Evolutionary conservation across 2,797 vertebrate genomes (phyloP).

Genomic region (Clarias platycephalus): DNA sequence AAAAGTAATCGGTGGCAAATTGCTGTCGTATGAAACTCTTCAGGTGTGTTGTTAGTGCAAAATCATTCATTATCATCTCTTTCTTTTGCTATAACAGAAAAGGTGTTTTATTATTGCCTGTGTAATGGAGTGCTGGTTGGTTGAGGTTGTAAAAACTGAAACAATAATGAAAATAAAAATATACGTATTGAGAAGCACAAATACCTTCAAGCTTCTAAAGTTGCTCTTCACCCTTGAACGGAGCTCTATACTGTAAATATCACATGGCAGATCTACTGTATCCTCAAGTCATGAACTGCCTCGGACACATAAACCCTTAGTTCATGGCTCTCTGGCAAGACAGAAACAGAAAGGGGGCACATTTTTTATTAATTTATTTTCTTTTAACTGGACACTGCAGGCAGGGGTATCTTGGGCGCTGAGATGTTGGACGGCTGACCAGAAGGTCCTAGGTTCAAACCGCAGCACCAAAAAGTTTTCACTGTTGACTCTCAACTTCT

Average conservation of each 20-base stretch:
- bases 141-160: not conserved
- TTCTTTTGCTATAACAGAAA: not conserved
- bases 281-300: not conserved
- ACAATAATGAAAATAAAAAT: not conserved
- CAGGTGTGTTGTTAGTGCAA: not conserved
- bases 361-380: not conserved
- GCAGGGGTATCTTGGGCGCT: not conserved
- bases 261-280: conserved; percentile 11
- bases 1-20: not conserved
- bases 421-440: too few relatives aligned
- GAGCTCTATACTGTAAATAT: conserved; percentile 28
- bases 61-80: not conserved
- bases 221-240: not conserved
- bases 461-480: too few relatives aligned
- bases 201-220: not conserved
- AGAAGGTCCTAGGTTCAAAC: too few relatives aligned
- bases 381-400: too few relatives aligned
- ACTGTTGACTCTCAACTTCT: too few relatives aligned
- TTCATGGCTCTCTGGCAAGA: not conserved
- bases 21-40: not conserved
- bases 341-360: not conserved
- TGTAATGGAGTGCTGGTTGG: not conserved
- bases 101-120: not conserved
- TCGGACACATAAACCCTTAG: not conserved
- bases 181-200: not conserved